Evolutionary conservation across 2,888 invertebrate genomes (phyloP).

Genomic region (Phoenoteleia sp.): DNA sequence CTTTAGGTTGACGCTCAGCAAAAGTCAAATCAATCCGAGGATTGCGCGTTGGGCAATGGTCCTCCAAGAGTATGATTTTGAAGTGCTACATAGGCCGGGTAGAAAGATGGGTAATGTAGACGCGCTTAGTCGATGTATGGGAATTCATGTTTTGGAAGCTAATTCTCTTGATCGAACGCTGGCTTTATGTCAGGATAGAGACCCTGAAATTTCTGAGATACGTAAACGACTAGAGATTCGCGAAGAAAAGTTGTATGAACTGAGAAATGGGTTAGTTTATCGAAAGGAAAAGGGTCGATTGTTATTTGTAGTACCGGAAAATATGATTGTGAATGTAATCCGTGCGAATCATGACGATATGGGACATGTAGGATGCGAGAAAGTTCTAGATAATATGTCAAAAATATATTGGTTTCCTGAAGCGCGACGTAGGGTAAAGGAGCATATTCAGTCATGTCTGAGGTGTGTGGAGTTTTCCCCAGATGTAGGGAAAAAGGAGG

Average conservation of each 20-base stretch:
- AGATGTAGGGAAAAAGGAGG: background rate
- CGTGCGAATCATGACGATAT: conserved; percentile 58
- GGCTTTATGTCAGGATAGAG: conserved; percentile 61
- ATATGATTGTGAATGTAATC: conserved; percentile 17
- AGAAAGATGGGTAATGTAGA: conserved; percentile 70
- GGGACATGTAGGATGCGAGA: conserved; percentile 58
- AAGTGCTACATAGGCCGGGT: conserved; percentile 62
- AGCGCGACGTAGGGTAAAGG: background rate
- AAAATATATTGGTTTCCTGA: background rate
- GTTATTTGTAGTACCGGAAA: conserved; percentile 12
- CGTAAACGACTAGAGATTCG: conserved; percentile 47
- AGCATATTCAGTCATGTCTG: background rate
- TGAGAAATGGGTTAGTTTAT: conserved; percentile 72
- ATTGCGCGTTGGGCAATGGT: conserved; percentile 77
- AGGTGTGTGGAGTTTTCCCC: background rate
- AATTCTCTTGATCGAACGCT: conserved; percentile 68
- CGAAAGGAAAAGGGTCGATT: conserved; percentile 51
- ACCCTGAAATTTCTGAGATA: conserved; percentile 57
- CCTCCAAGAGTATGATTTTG: conserved; percentile 69
- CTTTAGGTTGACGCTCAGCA: conserved; percentile 75
- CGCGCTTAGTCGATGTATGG: conserved; percentile 61
- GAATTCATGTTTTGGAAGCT: conserved; percentile 54
- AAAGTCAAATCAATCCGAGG: conserved; percentile 77
- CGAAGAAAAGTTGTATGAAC: conserved; percentile 67
- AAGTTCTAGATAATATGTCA: conserved; percentile 7